Conservation (phyloP, 2,113 vertebrate genomes). For the Carollia perspicillata region DNA sequence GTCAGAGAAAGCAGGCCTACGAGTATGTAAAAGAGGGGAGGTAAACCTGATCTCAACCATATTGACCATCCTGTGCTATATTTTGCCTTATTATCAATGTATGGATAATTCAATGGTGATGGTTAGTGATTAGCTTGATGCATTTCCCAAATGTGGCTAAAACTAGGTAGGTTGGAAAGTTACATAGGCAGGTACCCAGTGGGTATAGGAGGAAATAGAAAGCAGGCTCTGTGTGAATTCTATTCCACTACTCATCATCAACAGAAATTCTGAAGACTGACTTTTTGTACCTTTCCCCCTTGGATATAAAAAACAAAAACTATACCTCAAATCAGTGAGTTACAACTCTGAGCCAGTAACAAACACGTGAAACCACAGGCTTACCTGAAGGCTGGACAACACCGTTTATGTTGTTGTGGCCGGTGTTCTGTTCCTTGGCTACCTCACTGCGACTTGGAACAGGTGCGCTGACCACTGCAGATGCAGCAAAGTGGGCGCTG, state of each 20-base stretch:
- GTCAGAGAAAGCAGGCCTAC: background rate
- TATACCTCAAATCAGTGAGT: background rate
- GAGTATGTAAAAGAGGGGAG: background rate
- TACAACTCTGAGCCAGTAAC: background rate
- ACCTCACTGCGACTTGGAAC: conserved; percentile 82
- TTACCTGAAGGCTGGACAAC: conserved; percentile 89
- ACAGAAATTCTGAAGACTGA: background rate
- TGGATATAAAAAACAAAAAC: background rate
- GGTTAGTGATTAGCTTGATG: background rate
- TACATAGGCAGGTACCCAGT: background rate
- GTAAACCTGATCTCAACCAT: background rate
- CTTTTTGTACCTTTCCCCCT: background rate
- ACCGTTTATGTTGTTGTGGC: conserved; percentile 87
- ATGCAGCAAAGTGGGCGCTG: conserved; percentile 94
- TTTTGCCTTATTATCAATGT: background rate
- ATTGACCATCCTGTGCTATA: background rate
- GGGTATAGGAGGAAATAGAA: background rate
- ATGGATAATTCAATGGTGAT: background rate
- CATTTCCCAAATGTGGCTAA: background rate
- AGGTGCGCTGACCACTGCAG: conserved; percentile 90
- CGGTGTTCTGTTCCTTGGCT: conserved; percentile 84
- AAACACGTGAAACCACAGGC: background rate
- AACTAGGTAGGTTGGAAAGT: background rate
- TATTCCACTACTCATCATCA: background rate
- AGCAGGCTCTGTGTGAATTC: background rate